Evolutionary conservation across 1,140 invertebrate genomes (phyloP).

Genomic region (Bilobella aurantiaca): DNA sequence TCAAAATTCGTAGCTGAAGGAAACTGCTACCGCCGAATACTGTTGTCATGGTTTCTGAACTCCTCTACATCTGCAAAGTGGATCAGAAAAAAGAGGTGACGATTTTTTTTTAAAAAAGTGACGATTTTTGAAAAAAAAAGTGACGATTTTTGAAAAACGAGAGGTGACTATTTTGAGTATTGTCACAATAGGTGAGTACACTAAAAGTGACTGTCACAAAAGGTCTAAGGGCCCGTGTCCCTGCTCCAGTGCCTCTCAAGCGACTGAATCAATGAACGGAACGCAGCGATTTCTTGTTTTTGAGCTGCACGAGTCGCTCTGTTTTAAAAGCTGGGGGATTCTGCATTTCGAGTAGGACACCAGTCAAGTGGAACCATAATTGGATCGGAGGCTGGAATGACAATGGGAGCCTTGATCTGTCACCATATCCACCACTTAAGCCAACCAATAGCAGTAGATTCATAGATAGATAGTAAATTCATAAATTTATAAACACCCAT

Average conservation of each 20-base stretch:
- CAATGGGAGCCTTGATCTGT: conserved; percentile 2
- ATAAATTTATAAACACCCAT: not conserved
- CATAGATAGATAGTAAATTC: not conserved
- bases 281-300: too few species aligned
- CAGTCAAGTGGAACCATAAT: conserved; percentile 8
- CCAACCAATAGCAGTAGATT: not conserved
- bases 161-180: not conserved
- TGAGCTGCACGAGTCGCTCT: not conserved
- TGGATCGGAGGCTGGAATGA: conserved; percentile 5
- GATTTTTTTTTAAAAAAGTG: not conserved
- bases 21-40: not conserved
- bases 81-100: not conserved
- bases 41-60: not conserved
- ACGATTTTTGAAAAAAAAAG: not conserved
- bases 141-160: not conserved
- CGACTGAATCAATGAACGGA: too few species aligned
- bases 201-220: not conserved
- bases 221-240: not conserved
- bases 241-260: not conserved
- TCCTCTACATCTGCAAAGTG: conserved; percentile 4
- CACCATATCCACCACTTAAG: not conserved
- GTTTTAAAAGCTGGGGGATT: not conserved
- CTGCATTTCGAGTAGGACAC: not conserved
- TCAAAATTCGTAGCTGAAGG: not conserved
- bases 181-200: not conserved